A percentile compares a stretch with the other conserved stretches of the same genome.
phyloP scores from a whole-genome alignment of 2,888 invertebrate species.

The Ophioninae sp. region DNA sequence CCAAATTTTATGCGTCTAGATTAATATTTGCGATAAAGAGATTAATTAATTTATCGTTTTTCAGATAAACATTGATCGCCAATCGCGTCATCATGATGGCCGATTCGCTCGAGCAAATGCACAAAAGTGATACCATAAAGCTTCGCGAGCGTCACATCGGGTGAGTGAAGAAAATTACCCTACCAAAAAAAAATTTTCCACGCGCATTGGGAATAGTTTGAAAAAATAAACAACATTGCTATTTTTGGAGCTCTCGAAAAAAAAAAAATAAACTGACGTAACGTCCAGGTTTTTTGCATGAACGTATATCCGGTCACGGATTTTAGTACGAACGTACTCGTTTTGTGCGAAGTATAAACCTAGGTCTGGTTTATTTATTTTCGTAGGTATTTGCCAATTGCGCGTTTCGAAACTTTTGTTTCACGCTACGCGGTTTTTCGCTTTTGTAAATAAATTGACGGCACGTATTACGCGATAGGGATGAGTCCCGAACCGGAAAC shows the following conservation, averaged over 20 bases:
- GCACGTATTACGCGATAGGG: background rate
- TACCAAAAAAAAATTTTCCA: background rate
- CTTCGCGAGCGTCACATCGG: conserved; percentile 91
- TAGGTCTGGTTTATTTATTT: background rate
- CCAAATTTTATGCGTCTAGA: background rate
- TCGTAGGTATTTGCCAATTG: conserved; percentile 2
- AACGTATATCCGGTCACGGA: background rate
- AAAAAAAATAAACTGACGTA: background rate
- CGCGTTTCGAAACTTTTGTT: conserved; percentile 22
- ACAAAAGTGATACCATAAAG: conserved; percentile 90
- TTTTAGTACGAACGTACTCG: too few relatives aligned
- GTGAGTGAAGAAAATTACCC: conserved; percentile 81
- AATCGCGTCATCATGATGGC: conserved; percentile 78
- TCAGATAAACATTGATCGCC: conserved; percentile 10
- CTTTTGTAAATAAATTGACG: conserved; percentile 47
- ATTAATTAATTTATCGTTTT: background rate
- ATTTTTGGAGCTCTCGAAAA: background rate
- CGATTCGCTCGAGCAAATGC: conserved; percentile 86
- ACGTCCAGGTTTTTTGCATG: too few relatives aligned
- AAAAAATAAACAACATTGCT: background rate
- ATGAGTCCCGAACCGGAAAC: background rate
- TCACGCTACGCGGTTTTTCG: background rate
- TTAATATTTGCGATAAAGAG: background rate
- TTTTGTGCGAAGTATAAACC: background rate
- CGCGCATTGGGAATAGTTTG: background rate